Percentiles rank a stretch among this genome's conserved stretches.
Conservation (phyloP, 1,140 invertebrate genomes). For the Daktulosphaira vitifoliae region DNA sequence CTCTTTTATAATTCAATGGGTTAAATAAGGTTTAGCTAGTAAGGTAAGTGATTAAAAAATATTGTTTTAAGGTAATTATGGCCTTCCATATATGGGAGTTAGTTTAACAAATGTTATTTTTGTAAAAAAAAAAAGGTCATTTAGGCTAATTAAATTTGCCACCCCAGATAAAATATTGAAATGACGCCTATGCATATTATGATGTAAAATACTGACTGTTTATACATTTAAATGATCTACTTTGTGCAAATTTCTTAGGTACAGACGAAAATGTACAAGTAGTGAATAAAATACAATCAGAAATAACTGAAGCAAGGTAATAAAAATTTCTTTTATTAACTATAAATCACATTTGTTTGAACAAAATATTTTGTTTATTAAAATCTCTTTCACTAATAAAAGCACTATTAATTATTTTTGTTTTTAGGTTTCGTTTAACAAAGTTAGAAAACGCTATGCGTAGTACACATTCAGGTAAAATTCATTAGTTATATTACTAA, state of each 20-base stretch:
- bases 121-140: no score
- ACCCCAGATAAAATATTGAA: no score
- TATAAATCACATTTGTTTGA: neutral
- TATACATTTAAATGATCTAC: no score
- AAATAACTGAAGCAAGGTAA: conserved; percentile 18
- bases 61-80: no score
- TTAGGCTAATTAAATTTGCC: no score
- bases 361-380: neutral
- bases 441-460: conserved; percentile 19
- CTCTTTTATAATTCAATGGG: no score
- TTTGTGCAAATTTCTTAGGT: neutral
- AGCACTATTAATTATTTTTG: neutral
- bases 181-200: no score
- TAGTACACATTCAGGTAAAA: neutral
- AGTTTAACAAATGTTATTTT: no score
- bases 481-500: neutral
- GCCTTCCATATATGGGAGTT: no score
- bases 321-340: neutral
- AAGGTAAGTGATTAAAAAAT: no score
- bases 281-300: conserved; percentile 11
- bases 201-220: no score
- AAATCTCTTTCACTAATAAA: neutral
- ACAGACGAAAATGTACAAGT: conserved; percentile 2
- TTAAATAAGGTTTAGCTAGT: no score
- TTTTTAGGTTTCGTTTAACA: conserved; percentile 19